Conservation (phyloP, 2,113 vertebrate species). For the Phalacrocorax carbo region DNA sequence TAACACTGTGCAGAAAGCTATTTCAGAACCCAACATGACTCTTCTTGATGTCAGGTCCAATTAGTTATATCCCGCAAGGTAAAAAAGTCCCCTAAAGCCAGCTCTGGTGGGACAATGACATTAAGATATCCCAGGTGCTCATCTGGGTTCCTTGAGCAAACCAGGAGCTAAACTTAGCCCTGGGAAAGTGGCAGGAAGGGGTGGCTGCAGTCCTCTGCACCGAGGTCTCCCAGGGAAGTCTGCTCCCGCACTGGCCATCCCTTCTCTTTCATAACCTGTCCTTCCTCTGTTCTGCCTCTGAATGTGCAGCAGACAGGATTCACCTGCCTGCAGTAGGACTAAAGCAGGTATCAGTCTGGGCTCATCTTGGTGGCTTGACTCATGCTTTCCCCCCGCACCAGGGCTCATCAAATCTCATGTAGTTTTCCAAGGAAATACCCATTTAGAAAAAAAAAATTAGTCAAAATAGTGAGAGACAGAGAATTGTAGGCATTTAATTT, state of each 20-base stretch:
- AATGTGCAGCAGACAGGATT: background rate
- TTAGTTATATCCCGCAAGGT: slow-evolving; percentile 37
- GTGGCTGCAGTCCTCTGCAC: background rate
- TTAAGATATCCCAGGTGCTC: background rate
- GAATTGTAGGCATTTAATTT: slow-evolving; percentile 14
- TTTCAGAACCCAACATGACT: slow-evolving; percentile 16
- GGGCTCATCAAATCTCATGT: background rate
- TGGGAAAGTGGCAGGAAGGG: background rate
- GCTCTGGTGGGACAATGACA: slow-evolving; percentile 23
- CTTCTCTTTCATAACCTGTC: background rate
- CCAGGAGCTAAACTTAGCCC: slow-evolving; percentile 7
- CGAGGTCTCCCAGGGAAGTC: background rate
- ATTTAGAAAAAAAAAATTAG: background rate
- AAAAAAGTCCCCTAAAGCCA: slow-evolving; percentile 17
- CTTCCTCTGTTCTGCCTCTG: background rate
- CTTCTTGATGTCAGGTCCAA: slow-evolving; percentile 22
- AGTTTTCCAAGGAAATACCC: background rate
- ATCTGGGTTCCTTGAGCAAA: background rate
- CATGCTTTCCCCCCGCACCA: background rate
- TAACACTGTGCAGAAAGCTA: background rate
- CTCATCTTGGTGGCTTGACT: background rate
- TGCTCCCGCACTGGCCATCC: background rate
- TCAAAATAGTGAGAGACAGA: background rate
- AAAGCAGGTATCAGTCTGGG: background rate
- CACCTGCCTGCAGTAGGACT: background rate